Percentiles rank a stretch among this genome's conserved stretches.
Evolutionary conservation across 2,888 invertebrate genomes (phyloP).

Genomic region (Agapetus fuscipes): DNA sequence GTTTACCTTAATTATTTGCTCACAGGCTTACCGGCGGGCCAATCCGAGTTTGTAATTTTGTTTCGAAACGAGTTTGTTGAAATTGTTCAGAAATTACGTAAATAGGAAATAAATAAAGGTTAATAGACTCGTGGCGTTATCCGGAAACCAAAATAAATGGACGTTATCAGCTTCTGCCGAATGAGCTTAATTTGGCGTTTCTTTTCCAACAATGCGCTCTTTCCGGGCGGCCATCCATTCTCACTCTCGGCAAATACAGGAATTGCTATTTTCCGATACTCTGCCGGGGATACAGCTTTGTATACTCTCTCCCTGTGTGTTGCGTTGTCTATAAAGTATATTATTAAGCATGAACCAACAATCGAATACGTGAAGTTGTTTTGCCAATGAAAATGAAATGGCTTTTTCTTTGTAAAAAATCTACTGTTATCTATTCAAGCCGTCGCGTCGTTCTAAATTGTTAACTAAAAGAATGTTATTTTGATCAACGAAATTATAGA

Average conservation of each 20-base stretch:
- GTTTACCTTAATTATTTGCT: too few species aligned
- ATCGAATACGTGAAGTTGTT: too few species aligned
- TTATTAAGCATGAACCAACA: too few species aligned
- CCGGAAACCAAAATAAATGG: conserved; percentile 15
- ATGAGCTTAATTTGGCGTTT: conserved; percentile 17
- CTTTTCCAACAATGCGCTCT: conserved; percentile 12
- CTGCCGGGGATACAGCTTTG: not conserved
- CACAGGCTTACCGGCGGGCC: too few species aligned
- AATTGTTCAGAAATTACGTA: not conserved
- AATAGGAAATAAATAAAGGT: conserved; percentile 11
- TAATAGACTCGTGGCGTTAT: conserved; percentile 10
- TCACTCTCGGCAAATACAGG: conserved; percentile 15
- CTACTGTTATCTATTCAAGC: too few species aligned
- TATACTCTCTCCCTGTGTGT: too few species aligned
- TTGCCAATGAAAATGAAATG: too few species aligned
- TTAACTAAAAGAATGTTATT: too few species aligned
- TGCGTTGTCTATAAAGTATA: too few species aligned
- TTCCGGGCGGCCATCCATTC: conserved; percentile 13
- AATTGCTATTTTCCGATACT: conserved; percentile 16
- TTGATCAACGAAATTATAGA: too few species aligned
- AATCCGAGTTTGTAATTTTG: not conserved
- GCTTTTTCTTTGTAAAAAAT: too few species aligned
- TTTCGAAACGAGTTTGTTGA: not conserved
- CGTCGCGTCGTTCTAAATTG: too few species aligned
- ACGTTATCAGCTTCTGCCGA: conserved; percentile 16